Conservation (phyloP, 2,888 invertebrate species). For the Iselma pallidipennis region DNA sequence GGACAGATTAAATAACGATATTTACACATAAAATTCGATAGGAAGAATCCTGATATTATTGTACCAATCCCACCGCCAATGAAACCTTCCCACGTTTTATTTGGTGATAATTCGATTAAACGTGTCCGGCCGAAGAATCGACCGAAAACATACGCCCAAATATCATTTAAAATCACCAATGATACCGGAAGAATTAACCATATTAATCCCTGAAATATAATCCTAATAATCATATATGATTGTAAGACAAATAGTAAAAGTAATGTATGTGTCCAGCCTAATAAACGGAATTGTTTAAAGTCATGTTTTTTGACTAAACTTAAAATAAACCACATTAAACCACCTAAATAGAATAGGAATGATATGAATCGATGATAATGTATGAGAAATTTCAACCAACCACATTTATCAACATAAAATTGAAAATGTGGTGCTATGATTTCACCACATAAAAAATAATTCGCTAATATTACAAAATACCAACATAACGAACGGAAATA, state of each 20-base stretch:
- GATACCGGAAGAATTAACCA: constrained; percentile 98
- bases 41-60: constrained; percentile 82
- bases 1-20: constrained; percentile 42
- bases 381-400: constrained; percentile 77
- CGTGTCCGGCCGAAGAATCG: constrained; percentile 99
- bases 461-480: constrained; percentile 96
- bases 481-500: constrained; percentile 85
- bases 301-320: constrained; percentile 96
- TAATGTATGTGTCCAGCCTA: constrained; percentile 99
- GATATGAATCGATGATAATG: constrained; percentile 96
- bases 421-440: constrained; percentile 80
- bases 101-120: constrained; percentile 96
- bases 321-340: constrained; percentile 96
- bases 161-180: constrained; percentile 98
- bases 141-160: constrained; percentile 99
- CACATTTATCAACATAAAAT: constrained; percentile 54
- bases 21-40: constrained; percentile 52
- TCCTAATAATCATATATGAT: constrained; percentile 96
- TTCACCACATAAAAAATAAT: constrained; percentile 99
- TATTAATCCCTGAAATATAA: constrained; percentile 90
- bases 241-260: constrained; percentile 95
- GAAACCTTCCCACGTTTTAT: constrained; percentile 99
- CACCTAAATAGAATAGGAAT: constrained; percentile 92
- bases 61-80: constrained; percentile 96
- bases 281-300: constrained; percentile 95